Evolutionary conservation across 2,113 vertebrate species (phyloP), one percentile per base, ranked within the genome.

Genomic region (Hydrochoerus hydrochaeris): DNA sequence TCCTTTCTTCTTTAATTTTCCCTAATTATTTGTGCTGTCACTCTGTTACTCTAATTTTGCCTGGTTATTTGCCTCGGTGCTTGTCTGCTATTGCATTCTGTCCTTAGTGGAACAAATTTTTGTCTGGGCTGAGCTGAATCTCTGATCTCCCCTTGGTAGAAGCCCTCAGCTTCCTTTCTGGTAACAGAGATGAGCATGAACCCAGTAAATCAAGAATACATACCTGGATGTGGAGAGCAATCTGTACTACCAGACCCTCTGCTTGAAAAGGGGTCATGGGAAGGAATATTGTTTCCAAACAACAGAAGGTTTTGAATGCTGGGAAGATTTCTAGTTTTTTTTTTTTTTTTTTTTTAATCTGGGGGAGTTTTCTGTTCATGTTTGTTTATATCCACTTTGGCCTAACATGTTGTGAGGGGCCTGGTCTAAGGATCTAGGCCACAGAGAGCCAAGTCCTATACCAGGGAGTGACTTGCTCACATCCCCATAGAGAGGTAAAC

Each of bases 241-340:
- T 17, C 58, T 90, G 75, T n/a, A 0, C 6, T n/a, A 0, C 6
- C 41, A n/a, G 41, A 60, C 83, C n/a, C 26, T 41, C 12, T n/a
- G 41, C 2, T 38, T 69, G 24, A 67, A 46, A 24, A 54, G 17
- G 62, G 8, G 19, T 11, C 0, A 0, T 22, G 63, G n/a, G 57
- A 63, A 54, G 12, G 10, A 41, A 22, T 44, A 4, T 30, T 52
- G 35, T 26, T 22, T 28, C 8, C 62, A 20, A n/a, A 28, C 35
- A 44, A 28, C 14, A 26, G 62, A 78, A 60, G 49, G 7, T 46
- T 73, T 60, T 58, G 54, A 41, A 58, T 60, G 7, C 87, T 17
- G 9, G 46, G 83, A 83, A 35, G 35, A 63, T 20, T 4, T 14
- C 30, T 46, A 3, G 1, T 2, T 30, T 91, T 52, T 58, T 46